Conservation (phyloP, 2,888 invertebrate species). For the Ariolimax columbianus region DNA sequence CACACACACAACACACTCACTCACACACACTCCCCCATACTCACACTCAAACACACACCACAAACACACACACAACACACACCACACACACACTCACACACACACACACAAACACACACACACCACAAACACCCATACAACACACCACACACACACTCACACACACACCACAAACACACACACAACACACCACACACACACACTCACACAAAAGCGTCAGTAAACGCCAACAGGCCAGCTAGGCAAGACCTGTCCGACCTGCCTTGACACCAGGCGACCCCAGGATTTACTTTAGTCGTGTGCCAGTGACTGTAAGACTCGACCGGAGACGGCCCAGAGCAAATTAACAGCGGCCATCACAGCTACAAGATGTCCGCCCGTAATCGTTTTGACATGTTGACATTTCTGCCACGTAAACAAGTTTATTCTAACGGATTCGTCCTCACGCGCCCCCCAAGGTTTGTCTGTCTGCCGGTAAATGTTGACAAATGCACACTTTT, state of each 20-base stretch:
- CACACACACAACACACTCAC: not conserved
- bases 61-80: too few relatives aligned
- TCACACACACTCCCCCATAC: too few relatives aligned
- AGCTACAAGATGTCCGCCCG: constrained; percentile 28
- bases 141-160: not conserved
- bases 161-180: not conserved
- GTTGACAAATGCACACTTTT: constrained; percentile 18
- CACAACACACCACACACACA: too few relatives aligned
- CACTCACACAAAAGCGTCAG: too few relatives aligned
- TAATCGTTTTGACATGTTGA: constrained; percentile 41
- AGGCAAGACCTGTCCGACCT: not conserved
- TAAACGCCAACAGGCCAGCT: too few relatives aligned
- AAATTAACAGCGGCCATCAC: constrained; percentile 21
- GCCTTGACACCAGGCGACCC: not conserved
- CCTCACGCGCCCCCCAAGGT: not conserved
- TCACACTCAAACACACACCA: too few relatives aligned
- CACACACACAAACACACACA: not conserved
- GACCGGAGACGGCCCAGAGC: not conserved
- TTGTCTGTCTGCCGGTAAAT: not conserved
- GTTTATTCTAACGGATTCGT: constrained; percentile 3
- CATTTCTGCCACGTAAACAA: constrained; percentile 26
- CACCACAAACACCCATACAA: not conserved
- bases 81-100: not conserved
- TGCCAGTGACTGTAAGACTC: constrained; percentile 5
- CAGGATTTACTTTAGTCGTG: constrained; percentile 19